Base-by-base conservation (phyloP, 2,797 vertebrate species). In the Labeo calbasu region DNA sequence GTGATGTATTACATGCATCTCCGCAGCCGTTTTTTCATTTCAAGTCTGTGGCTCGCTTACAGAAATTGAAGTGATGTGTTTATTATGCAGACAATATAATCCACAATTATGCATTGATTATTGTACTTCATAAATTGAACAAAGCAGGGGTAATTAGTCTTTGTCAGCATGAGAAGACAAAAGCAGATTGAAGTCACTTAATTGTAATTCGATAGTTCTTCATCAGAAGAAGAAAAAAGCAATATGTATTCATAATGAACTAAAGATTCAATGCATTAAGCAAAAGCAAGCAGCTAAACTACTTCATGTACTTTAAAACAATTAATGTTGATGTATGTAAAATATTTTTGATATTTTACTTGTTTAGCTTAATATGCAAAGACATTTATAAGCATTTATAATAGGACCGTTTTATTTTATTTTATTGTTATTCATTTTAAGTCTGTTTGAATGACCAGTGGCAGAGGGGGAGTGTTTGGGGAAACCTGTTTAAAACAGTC, bases 101-200 rank as follows among this genome's bases (percentile, higher is more conserved):
- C 78, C 80, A 81, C 83, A 86, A 88, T 88, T 81, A 86, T 86
- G 78, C 82, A 84, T 78, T 80, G 92, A 94, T 95, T 94, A 95
- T 92, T 92, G 93, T 79, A 71, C 93, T 91, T 94, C 93, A 94
- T 94, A 94, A 94, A 92, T 91, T 92, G 90, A 91, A 89, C 90
- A 90, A 91, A 90, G 91, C 92, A 92, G 90, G 88, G 89, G 89
- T 92, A 91, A 92, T 91, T 93, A 92, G 91, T 91, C 93, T 87
- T 92, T 93, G 93, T 94, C 93, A 92, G 80, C 65, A 78, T 50
- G 40, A 83, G 82, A 80, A 84, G 81, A 71, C 76, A 81, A 73
- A 75, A 59, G 65, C 65, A 81, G 78, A 80, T 72, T 87, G 77
- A 80, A 77, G 68, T 75, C 25, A 53, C 61, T 84, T 85, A 85